phyloP scores from a whole-genome alignment of 2,113 vertebrate genomes.

The Echinops telfairi region DNA sequence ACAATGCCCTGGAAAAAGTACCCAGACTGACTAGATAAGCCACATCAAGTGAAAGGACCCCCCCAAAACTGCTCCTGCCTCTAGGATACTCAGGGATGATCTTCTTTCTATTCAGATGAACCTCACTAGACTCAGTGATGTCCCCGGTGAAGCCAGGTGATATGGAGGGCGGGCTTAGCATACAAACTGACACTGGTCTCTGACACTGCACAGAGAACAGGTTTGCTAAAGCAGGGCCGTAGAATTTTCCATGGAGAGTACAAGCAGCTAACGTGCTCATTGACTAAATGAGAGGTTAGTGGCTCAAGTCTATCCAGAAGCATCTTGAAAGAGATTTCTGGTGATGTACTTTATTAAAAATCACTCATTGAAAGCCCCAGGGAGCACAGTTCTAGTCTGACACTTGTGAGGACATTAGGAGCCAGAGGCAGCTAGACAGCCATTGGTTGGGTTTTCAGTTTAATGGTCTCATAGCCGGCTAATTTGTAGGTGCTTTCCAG shows the following conservation, averaged over 20 bases:
- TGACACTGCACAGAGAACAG: too few relatives aligned
- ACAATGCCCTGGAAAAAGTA: not conserved
- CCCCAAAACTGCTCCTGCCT: not conserved
- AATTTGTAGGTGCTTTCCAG: too few relatives aligned
- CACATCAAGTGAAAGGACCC: constrained; percentile 4
- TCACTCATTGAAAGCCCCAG: not conserved
- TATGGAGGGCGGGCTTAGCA: not conserved
- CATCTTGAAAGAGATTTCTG: not conserved
- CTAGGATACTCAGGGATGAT: not conserved
- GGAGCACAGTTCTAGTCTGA: not conserved
- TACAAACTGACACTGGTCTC: too few relatives aligned
- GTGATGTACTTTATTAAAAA: not conserved
- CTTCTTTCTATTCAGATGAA: not conserved
- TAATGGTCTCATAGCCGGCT: not conserved
- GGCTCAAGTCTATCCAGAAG: not conserved
- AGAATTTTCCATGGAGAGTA: not conserved
- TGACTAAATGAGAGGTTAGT: not conserved
- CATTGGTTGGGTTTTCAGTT: not conserved
- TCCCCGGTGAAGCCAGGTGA: not conserved
- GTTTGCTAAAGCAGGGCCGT: not conserved
- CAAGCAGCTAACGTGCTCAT: not conserved
- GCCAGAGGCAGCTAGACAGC: not conserved
- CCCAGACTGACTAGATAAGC: not conserved
- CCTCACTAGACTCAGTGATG: fast-evolving
- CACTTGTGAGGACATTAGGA: not conserved